Evolutionary conservation across 2,797 vertebrate species (phyloP), one percentile per base, ranked within the genome.

Genomic region (Phoeniculus purpureus): DNA sequence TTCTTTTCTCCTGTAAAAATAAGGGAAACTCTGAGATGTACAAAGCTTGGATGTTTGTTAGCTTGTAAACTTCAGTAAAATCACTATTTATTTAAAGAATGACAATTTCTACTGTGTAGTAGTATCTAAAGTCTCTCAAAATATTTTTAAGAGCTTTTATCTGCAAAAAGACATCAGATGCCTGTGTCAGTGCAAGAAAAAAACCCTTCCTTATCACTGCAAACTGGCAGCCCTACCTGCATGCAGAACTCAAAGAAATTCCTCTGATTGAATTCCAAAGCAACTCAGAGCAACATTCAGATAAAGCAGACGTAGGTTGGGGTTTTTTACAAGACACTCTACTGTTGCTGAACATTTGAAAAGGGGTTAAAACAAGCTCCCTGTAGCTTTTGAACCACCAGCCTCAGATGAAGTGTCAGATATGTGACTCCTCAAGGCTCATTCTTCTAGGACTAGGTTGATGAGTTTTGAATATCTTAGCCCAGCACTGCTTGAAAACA

Each of bases 51-150:
- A 75, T 86, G 12, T 58, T 71, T 75, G 7, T 75, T 62, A 86
- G 29, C 80, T 89, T 68, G 29, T 32, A 87, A 62, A 59, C 5
- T 61, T 81, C 26, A 74, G 43, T 88, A 62, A 68, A 93, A 91
- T 68, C 1, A 9, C 45, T 7, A 37, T 7, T 59, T 68, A 29
- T 48, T 87, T 75, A 45, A 26, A n/a, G 27, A 77, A 58, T 51
- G 18, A 47, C 34, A 15, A 15, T 61, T 85, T 62, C 7, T 76
- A 71, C 37, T 86, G 60, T n/a, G n/a, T n/a, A n/a, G n/a, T n/a
- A n/a, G n/a, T n/a, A n/a, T n/a, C n/a, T n/a, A n/a, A n/a, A n/a
- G n/a, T n/a, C n/a, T n/a, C n/a, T n/a, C n/a, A n/a, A n/a, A n/a
- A n/a, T n/a, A n/a, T n/a, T n/a, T n/a, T n/a, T n/a, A n/a, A n/a